Evolutionary conservation across 1,140 invertebrate genomes (phyloP).

Genomic region (Neodiprion fabricii): DNA sequence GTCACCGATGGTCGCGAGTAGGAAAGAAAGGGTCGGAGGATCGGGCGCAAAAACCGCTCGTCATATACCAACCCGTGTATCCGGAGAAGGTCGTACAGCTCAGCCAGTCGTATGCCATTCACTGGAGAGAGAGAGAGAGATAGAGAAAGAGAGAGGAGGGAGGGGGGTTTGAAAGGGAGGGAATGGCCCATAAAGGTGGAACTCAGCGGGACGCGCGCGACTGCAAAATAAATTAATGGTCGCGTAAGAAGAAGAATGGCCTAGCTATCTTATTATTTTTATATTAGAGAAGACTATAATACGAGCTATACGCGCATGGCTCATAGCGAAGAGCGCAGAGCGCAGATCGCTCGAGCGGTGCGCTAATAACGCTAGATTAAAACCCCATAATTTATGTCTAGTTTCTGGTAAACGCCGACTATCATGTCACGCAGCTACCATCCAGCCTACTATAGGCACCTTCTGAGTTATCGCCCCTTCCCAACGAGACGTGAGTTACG

Average conservation of each 20-base stretch:
- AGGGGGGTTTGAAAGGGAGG: constrained; percentile 9
- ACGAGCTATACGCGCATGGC: too few species aligned
- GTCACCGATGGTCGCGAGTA: too few species aligned
- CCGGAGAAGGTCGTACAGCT: too few species aligned
- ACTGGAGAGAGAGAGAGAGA: constrained; percentile 17
- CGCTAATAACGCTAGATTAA: constrained; percentile 3
- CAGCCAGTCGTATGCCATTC: not conserved
- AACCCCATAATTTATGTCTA: not conserved
- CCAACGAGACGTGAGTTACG: not conserved
- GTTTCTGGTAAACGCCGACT: not conserved
- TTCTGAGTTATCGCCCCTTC: not conserved
- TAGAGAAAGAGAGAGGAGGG: constrained; percentile 22
- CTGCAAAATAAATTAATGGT: constrained; percentile 1
- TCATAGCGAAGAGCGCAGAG: too few species aligned
- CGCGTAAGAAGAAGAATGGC: not conserved
- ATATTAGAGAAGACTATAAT: not conserved
- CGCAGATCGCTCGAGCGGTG: too few species aligned
- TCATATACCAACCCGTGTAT: too few species aligned
- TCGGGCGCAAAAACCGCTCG: too few species aligned
- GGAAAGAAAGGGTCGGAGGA: too few species aligned
- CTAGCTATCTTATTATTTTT: not conserved
- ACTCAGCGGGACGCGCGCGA: not conserved
- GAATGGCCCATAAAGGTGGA: not conserved
- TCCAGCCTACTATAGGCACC: not conserved
- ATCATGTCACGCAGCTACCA: not conserved